phyloP scores from a whole-genome alignment of 1,140 invertebrate genomes.

The Holotrichia oblita region DNA sequence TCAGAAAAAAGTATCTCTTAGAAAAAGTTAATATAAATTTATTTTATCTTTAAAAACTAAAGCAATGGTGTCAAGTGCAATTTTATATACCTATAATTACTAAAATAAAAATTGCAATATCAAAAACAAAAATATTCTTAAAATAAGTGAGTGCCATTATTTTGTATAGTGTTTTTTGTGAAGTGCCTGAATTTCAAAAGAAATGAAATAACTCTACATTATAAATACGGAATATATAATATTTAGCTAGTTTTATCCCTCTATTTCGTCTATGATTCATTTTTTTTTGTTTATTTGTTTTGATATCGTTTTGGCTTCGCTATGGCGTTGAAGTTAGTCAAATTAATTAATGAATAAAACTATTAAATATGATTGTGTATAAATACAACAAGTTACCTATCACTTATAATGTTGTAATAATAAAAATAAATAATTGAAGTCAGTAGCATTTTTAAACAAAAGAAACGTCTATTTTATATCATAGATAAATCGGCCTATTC shows the following conservation, averaged over 20 bases:
- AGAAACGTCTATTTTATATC: background rate
- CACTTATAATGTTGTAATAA: background rate
- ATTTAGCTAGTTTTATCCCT: background rate
- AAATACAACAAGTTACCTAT: constrained; percentile 30
- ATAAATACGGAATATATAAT: background rate
- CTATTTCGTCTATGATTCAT: background rate
- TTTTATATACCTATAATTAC: background rate
- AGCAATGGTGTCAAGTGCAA: constrained; percentile 20
- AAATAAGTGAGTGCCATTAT: constrained; percentile 14
- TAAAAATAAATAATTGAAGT: background rate
- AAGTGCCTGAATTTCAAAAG: background rate
- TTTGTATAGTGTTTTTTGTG: background rate
- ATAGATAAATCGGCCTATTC: background rate
- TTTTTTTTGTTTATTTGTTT: background rate
- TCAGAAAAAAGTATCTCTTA: background rate
- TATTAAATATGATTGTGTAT: constrained; percentile 7
- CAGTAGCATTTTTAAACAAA: background rate
- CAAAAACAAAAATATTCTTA: background rate
- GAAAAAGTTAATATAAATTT: background rate
- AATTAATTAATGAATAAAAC: background rate
- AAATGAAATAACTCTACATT: background rate
- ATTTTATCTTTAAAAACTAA: background rate
- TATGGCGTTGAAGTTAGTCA: background rate
- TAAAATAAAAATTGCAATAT: constrained; percentile 12
- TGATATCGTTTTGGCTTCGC: constrained; percentile 9